These are phyloP conservation scores for Matsumurasca onukii DNA, from an alignment of 1,140 invertebrate genomes.

Conservation along the genomic window DNA sequence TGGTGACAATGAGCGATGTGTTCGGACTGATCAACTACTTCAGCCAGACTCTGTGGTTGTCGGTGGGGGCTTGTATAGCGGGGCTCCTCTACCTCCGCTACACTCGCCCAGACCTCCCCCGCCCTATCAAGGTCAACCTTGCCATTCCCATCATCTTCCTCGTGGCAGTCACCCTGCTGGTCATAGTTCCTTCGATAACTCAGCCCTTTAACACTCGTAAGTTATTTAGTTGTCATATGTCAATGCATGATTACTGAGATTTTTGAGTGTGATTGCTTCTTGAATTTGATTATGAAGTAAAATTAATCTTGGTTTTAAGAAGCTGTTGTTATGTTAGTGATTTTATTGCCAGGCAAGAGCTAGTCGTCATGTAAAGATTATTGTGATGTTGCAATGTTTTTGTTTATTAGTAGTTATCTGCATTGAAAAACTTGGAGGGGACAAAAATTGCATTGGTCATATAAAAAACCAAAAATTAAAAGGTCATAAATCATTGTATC, in stretches of 20 bases:
- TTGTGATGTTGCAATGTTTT: no score
- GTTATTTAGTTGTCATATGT: no score
- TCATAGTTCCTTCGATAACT: slow-evolving; percentile 53
- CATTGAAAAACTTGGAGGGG: no score
- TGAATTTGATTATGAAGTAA: background rate
- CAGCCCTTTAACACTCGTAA: slow-evolving; percentile 47
- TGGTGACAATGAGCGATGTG: slow-evolving; percentile 70
- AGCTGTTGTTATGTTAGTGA: background rate
- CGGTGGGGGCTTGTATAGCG: slow-evolving; percentile 69
- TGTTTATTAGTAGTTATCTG: no score
- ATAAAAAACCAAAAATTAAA: no score
- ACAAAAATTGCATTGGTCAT: no score
- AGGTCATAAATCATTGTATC: no score
- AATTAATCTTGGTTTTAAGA: background rate
- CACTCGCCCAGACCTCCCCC: slow-evolving; percentile 66
- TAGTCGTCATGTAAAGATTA: background rate
- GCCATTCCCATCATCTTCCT: slow-evolving; percentile 55
- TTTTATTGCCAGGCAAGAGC: background rate
- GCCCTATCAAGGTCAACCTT: slow-evolving; percentile 78
- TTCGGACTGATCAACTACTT: slow-evolving; percentile 76
- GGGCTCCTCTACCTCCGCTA: slow-evolving; percentile 77
- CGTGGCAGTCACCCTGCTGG: slow-evolving; percentile 54
- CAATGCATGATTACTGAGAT: background rate
- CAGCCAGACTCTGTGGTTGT: slow-evolving; percentile 78
- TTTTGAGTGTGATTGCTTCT: background rate